A percentile compares a stretch with the other conserved stretches of the same genome.
These are phyloP conservation scores for Orcinus orca DNA, from an alignment of 2,113 vertebrate genomes.

Conservation along the genomic window DNA sequence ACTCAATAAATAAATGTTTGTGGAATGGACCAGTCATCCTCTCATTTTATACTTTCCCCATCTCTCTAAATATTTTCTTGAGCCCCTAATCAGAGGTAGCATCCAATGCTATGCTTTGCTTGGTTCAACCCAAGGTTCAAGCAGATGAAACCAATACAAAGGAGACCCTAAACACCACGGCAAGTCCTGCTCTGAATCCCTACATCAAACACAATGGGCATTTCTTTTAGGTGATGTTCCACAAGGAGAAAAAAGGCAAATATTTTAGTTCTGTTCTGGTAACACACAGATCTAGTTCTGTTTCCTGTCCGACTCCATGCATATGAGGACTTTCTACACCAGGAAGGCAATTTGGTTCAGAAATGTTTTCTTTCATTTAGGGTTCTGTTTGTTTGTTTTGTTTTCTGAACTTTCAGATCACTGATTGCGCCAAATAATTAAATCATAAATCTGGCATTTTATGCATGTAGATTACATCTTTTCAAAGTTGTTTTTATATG, in stretches of 20 bases:
- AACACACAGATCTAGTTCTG: background rate
- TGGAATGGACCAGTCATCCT: background rate
- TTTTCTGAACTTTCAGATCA: constrained; percentile 8
- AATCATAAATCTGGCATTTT: background rate
- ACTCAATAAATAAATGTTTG: background rate
- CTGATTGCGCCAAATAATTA: background rate
- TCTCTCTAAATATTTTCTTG: background rate
- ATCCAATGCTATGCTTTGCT: background rate
- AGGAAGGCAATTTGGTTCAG: background rate
- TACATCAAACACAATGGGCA: background rate
- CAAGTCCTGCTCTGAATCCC: background rate
- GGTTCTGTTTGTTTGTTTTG: background rate
- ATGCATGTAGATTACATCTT: background rate
- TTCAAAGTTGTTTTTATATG: background rate
- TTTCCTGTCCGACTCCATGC: background rate
- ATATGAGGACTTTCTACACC: background rate
- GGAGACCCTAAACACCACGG: background rate
- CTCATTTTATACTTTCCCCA: background rate
- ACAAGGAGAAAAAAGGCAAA: background rate
- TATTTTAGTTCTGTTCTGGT: background rate
- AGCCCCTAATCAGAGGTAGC: background rate
- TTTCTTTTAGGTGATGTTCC: background rate
- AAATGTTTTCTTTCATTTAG: constrained; percentile 9
- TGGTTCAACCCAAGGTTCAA: background rate
- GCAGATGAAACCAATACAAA: background rate